Evolutionary conservation across 2,797 vertebrate species (phyloP), one percentile per base, ranked within the genome.

Genomic region (Sylvia borin): DNA sequence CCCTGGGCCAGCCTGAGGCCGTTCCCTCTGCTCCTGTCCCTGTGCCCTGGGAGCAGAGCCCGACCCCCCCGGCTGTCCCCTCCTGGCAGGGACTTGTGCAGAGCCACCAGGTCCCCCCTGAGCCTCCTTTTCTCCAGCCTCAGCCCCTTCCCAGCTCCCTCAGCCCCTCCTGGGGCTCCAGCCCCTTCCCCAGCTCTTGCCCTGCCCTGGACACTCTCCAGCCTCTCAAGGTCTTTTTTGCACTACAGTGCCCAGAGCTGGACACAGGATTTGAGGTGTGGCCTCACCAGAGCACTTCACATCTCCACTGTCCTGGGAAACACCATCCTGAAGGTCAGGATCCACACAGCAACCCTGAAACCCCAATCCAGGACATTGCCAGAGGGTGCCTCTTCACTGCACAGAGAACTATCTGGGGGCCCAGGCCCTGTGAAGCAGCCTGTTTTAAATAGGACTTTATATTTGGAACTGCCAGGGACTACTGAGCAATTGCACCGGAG

Each of bases 241-340:
- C 15, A 43, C 11, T 38, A 5, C 18, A 11, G 7, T 13, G 0
- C 8, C 31, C 76, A 67, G 11, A 51, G n/a, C 11, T 45, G 54
- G 61, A 4, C 25, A 31, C 53, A 26, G 38, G 1, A 3, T 2
- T 47, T 0, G 2, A 74, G 47, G 17, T 47, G 76, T 10, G 54
- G 15, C 22, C 47, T 74, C 31, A 22, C 2, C 48, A 32, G 4
- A 7, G 48, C 40, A 50, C 13, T 65, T 43, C 11, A 34, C 24
- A 45, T 9, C 42, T 42, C 50, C 51, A 3, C 13, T 34, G 22
- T 22, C 42, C 72, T 7, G 13, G 65, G 47, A 85, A 70, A 64
- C 24, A 20, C 36, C 53, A 40, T 38, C 45, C 58, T 78, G 43
- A 64, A 48, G 25, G 36, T 25, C 22, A 48, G 19, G 43, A 17